phyloP scores from a whole-genome alignment of 1,140 invertebrate species.

The Asbolus verrucosus region DNA sequence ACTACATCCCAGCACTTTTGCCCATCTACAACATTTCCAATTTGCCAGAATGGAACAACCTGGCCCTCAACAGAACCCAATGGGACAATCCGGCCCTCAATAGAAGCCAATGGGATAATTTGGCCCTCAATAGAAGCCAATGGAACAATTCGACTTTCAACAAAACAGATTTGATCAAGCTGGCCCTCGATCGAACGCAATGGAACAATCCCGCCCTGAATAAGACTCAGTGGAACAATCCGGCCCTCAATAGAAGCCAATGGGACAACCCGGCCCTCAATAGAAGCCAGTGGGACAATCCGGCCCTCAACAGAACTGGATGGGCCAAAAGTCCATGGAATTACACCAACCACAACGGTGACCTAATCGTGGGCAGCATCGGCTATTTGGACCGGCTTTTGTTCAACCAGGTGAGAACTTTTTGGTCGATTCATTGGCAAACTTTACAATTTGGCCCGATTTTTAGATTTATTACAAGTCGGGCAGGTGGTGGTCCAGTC shows the following conservation, averaged over 20 bases:
- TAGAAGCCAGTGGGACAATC: constrained; percentile 1
- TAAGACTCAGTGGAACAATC: neutral
- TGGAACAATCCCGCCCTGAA: neutral
- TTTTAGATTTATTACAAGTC: constrained; percentile 51
- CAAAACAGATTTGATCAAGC: neutral
- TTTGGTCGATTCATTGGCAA: neutral
- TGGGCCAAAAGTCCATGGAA: neutral
- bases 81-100: neutral
- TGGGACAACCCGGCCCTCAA: constrained; percentile 7
- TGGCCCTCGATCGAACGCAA: neutral
- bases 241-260: no score
- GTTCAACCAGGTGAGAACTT: neutral
- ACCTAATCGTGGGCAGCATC: constrained; percentile 5
- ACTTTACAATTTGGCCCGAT: neutral
- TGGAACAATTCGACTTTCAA: neutral
- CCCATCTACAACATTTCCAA: no score
- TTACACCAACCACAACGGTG: constrained; percentile 2
- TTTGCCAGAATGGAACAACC: no score
- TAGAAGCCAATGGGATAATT: neutral
- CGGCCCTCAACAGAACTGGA: neutral
- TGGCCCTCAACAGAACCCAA: neutral
- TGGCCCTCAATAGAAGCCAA: neutral
- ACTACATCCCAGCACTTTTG: no score
- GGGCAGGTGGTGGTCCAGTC: constrained; percentile 50
- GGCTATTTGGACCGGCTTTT: neutral